phyloP scores from a whole-genome alignment of 2,797 vertebrate genomes.

The Pseudopleuronectes americanus region DNA sequence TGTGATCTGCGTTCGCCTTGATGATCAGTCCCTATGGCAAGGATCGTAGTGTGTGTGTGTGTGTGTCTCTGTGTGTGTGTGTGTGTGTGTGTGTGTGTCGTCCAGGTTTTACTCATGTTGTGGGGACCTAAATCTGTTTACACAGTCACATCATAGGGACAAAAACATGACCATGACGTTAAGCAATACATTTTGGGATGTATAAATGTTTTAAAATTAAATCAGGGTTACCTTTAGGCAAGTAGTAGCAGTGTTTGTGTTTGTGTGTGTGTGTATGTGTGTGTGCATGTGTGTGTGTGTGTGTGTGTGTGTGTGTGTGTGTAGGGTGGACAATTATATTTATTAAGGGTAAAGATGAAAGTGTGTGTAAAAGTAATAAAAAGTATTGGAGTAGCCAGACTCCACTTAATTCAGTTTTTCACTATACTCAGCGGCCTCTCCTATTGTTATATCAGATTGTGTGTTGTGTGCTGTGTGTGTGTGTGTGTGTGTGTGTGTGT shows the following conservation, averaged over 20 bases:
- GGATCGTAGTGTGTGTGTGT: slow-evolving; percentile 5
- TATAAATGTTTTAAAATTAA: too few species aligned
- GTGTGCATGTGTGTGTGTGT: neutral
- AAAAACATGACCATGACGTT: too few species aligned
- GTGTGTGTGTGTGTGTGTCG: neutral
- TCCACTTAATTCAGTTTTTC: slow-evolving; percentile 13
- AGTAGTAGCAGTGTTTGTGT: neutral
- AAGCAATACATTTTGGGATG: too few species aligned
- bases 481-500: slow-evolving; percentile 23
- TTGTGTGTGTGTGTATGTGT: neutral
- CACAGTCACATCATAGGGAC: too few species aligned
- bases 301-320: slow-evolving; percentile 2
- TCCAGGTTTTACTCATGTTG: too few species aligned
- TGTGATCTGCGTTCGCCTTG: slow-evolving; percentile 45
- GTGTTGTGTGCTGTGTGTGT: slow-evolving; percentile 21
- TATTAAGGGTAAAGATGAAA: too few species aligned
- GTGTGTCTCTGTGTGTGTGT: neutral
- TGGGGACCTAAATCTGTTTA: too few species aligned
- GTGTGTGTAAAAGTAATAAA: too few species aligned
- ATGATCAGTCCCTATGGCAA: slow-evolving; percentile 48
- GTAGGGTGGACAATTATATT: neutral
- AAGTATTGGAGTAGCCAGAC: too few species aligned
- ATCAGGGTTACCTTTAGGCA: too few species aligned
- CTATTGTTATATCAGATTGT: neutral
- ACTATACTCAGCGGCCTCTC: slow-evolving; percentile 20